Evolutionary conservation across 2,797 vertebrate species (phyloP).

Genomic region (Tokudaia tokunoshimensis): DNA sequence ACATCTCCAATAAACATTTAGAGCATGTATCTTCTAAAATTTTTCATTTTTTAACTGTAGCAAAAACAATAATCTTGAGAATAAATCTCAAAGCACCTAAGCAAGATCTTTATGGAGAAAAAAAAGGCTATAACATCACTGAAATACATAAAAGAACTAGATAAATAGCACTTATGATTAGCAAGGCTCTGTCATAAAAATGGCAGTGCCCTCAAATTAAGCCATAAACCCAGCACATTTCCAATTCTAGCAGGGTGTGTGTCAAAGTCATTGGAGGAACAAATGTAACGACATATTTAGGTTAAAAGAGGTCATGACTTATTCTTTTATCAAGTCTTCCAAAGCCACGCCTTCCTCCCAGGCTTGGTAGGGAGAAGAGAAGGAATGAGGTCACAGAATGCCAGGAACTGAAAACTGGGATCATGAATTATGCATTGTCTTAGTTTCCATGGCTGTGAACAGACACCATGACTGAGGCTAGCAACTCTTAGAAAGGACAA

Average conservation of each 20-base stretch:
- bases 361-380: neutral
- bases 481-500: neutral
- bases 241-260: neutral
- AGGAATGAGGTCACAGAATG: neutral
- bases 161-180: neutral
- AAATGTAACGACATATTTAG: neutral
- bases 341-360: neutral
- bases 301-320: neutral
- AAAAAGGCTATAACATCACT: neutral
- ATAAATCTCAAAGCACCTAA: constrained; percentile 19
- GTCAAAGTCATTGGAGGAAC: neutral
- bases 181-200: neutral
- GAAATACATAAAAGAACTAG: constrained; percentile 6
- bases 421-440: neutral
- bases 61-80: neutral
- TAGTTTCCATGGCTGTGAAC: neutral
- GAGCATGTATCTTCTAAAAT: neutral
- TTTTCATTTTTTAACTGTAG: constrained; percentile 22
- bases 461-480: neutral
- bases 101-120: neutral
- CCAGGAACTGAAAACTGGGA: neutral
- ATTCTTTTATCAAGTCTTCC: neutral
- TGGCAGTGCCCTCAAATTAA: constrained; percentile 25
- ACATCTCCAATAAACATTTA: constrained; percentile 24
- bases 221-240: neutral